These are phyloP conservation scores for Chloroceryle inda DNA, from an alignment of 2,797 vertebrate species.

Conservation along the genomic window DNA sequence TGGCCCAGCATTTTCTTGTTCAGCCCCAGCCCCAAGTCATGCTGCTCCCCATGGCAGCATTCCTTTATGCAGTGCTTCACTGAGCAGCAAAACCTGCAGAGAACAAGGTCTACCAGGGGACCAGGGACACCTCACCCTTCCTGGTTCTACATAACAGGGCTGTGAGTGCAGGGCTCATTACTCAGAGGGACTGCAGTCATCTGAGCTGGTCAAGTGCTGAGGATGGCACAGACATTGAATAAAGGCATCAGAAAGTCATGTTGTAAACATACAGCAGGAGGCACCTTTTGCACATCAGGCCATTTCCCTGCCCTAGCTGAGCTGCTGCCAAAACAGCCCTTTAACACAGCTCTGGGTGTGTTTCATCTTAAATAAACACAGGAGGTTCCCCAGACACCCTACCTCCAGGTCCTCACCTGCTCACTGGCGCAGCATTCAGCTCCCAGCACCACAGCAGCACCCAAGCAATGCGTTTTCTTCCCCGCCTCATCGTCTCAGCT, in stretches of 20 bases:
- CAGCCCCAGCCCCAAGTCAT: accelerated
- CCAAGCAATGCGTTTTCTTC: conserved; percentile 42
- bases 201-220: accelerated
- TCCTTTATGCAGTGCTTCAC: accelerated
- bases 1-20: accelerated
- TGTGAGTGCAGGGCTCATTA: accelerated
- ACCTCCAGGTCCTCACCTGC: background rate
- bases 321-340: conserved; percentile 62
- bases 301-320: background rate
- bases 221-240: accelerated
- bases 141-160: background rate
- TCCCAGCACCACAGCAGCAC: accelerated
- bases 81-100: accelerated
- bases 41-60: accelerated
- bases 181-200: accelerated
- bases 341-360: conserved; percentile 55
- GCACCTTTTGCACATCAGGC: background rate
- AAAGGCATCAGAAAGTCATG: accelerated
- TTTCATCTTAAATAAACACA: conserved; percentile 44
- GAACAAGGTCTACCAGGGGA: accelerated
- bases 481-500: background rate
- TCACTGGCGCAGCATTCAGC: accelerated
- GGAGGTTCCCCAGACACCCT: background rate
- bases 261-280: background rate
- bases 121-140: accelerated